Conservation (phyloP, 2,113 vertebrate genomes). For the Todiramphus saurophagus region DNA sequence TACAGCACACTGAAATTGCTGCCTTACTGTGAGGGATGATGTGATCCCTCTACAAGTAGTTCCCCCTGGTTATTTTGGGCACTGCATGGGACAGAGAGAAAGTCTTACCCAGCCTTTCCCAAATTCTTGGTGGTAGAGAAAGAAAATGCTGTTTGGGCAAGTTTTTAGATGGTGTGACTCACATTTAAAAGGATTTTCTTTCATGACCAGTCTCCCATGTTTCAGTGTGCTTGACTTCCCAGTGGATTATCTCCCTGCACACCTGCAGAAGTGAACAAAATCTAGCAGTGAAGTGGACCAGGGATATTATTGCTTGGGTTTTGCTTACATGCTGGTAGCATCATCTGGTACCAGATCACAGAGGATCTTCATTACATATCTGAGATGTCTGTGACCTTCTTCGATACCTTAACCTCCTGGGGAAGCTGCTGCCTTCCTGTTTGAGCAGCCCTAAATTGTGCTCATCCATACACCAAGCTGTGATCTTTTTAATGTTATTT, state of each 20-base stretch:
- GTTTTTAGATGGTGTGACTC: neutral
- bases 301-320: neutral
- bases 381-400: neutral
- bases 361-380: neutral
- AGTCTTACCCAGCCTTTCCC: neutral
- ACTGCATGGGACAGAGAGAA: neutral
- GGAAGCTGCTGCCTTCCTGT: neutral
- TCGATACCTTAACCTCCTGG: neutral
- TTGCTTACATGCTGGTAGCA: neutral
- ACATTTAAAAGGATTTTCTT: neutral
- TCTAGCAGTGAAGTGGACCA: neutral
- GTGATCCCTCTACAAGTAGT: neutral
- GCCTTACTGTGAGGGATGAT: neutral
- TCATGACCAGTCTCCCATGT: neutral
- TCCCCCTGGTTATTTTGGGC: neutral
- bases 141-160: neutral
- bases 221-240: neutral
- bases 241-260: neutral
- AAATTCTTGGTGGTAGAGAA: neutral
- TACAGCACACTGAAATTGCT: neutral
- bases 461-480: neutral
- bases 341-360: neutral
- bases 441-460: neutral
- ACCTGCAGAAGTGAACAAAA: neutral
- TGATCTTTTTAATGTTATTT: neutral